Evolutionary conservation across 2,888 invertebrate species (phyloP), one percentile per base, ranked within the genome.

Genomic region (Andrena bicolor): DNA sequence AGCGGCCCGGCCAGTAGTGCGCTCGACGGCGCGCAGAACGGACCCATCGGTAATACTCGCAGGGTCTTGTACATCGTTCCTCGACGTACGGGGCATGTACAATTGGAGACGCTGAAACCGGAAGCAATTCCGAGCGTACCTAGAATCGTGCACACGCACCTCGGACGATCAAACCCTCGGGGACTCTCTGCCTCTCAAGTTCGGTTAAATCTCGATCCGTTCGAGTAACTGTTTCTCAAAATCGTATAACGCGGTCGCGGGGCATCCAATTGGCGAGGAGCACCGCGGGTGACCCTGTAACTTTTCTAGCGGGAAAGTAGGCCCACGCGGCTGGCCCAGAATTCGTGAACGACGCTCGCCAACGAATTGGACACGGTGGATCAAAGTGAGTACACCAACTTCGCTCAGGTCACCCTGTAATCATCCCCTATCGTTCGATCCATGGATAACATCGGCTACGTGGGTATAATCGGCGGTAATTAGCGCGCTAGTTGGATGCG

Each of bases 11-110:
- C 48, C 90, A 91, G 91, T 92, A 86, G 86, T 82, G 89, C 85
- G 88, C 86, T 88, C 88, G 91, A 90, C 92, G 85, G 89, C 90
- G 88, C 85, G 88, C 84, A 66, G 90, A 74, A 84, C 86, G 84
- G 92, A 90, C 86, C 80, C 74, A 74, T 76, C 61, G 80, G 63
- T 53, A 41, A 49, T 79, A 41, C 16, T 32, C 63, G 51, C 58
- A 35, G 64, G 64, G 81, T 72, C 69, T 70, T 61, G 28, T 16
- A 16, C 51, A n/a, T 4, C 74, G 65, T 13, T 60, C 60, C 28
- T 2, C 60, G 60, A n/a, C 35, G 32, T 58, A 56, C 48, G 49
- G 26, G 23, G 26, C 26, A 28, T 56, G 56, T 26, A 20, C 56
- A 56, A 56, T 10, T 56, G 23, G 56, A 56, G 56, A 26, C 56